These are phyloP conservation scores for Cephus pygmeus DNA, from an alignment of 2,888 invertebrate species.

Conservation along the genomic window DNA sequence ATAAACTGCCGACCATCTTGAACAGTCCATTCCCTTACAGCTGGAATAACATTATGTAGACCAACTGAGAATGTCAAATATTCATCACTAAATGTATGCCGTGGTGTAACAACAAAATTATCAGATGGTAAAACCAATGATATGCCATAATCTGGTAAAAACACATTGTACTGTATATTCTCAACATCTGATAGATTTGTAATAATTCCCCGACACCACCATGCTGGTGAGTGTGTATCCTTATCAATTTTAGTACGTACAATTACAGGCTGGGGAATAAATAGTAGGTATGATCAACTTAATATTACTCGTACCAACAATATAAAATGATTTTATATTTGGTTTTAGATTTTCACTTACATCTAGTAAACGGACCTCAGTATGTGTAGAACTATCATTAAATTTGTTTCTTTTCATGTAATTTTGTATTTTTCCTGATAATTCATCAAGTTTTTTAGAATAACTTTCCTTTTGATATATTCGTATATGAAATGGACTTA, in stretches of 20 bases:
- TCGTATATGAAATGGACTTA: conserved; percentile 47
- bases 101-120: conserved; percentile 27
- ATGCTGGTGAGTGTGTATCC: conserved; percentile 27
- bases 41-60: conserved; percentile 28
- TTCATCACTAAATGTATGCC: conserved; percentile 15
- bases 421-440: conserved; percentile 29
- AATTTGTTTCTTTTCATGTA: conserved; percentile 8
- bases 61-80: conserved; percentile 25
- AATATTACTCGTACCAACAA: too few relatives aligned
- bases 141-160: conserved; percentile 35
- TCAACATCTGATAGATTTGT: neutral
- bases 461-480: conserved; percentile 34
- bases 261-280: conserved; percentile 32
- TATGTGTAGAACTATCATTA: neutral
- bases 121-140: conserved; percentile 15
- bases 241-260: conserved; percentile 16
- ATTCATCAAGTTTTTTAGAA: conserved; percentile 19
- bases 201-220: conserved; percentile 33
- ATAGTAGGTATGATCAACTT: neutral
- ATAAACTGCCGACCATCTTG: neutral
- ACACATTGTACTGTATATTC: conserved; percentile 23
- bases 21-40: neutral
- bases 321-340: neutral
- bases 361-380: conserved; percentile 30
- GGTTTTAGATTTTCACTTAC: conserved; percentile 27